phyloP scores from a whole-genome alignment of 2,888 invertebrate species.

The Campoplex capitator region DNA sequence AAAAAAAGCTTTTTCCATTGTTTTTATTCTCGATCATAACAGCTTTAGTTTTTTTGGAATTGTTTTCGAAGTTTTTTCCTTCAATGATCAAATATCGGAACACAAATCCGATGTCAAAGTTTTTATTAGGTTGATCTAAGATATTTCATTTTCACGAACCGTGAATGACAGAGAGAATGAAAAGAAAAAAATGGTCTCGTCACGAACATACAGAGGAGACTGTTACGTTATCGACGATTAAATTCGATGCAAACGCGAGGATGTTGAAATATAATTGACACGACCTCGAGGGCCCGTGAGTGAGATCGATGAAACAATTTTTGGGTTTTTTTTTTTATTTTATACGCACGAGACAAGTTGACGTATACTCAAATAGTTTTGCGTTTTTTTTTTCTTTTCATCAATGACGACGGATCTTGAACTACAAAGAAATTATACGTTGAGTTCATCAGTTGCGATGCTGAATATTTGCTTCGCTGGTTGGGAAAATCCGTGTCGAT shows the following conservation, averaged over 20 bases:
- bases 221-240: constrained; percentile 55
- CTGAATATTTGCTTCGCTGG: not conserved
- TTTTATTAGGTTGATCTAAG: not conserved
- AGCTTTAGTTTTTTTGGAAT: not conserved
- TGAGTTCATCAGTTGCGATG: not conserved
- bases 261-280: constrained; percentile 59
- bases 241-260: constrained; percentile 31
- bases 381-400: constrained; percentile 32
- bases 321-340: constrained; percentile 28
- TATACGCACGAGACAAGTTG: constrained; percentile 37
- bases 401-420: not conserved
- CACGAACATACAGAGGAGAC: constrained; percentile 24
- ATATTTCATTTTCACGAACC: constrained; percentile 16
- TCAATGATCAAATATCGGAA: not conserved
- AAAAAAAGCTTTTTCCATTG: not conserved
- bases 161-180: constrained; percentile 23
- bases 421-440: constrained; percentile 27
- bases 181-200: constrained; percentile 27
- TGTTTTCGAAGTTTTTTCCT: not conserved
- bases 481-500: not conserved
- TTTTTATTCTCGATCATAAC: not conserved
- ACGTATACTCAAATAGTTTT: constrained; percentile 32
- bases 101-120: not conserved
- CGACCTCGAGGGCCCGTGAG: constrained; percentile 37
- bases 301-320: constrained; percentile 48